A percentile compares a stretch with the other conserved stretches of the same genome.
Evolutionary conservation across 2,113 vertebrate genomes (phyloP).

Genomic region (Odocoileus hemionus): DNA sequence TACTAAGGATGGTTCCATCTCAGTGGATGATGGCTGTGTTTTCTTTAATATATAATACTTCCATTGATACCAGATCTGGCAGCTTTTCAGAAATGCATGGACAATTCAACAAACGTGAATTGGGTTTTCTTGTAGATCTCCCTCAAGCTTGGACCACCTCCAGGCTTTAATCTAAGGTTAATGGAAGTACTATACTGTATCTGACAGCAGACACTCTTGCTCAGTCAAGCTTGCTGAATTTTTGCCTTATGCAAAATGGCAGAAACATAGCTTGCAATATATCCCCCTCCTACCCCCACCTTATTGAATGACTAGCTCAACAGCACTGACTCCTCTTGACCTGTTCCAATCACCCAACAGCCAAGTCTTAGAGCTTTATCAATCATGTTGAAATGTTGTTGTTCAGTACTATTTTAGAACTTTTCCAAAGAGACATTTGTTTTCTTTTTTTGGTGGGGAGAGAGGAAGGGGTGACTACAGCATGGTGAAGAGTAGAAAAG

Average conservation of each 20-base stretch:
- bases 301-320: neutral
- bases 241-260: slow-evolving; percentile 20
- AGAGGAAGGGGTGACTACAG: neutral
- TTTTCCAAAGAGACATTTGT: slow-evolving; percentile 2
- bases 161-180: slow-evolving; percentile 62
- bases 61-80: slow-evolving; percentile 71
- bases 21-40: slow-evolving; percentile 30
- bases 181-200: slow-evolving; percentile 60
- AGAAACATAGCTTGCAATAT: slow-evolving; percentile 44
- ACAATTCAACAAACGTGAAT: slow-evolving; percentile 68
- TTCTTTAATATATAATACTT: slow-evolving; percentile 51
- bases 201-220: slow-evolving; percentile 40
- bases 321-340: neutral
- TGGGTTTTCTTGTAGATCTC: slow-evolving; percentile 73
- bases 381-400: neutral
- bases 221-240: slow-evolving; percentile 42
- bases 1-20: slow-evolving; percentile 59
- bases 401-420: neutral
- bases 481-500: neutral
- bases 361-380: neutral
- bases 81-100: slow-evolving; percentile 73
- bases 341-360: neutral
- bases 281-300: neutral
- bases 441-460: slow-evolving; percentile 7
- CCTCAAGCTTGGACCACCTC: slow-evolving; percentile 62